Conservation (phyloP, 1,140 invertebrate species). For the Drosophila pachea region DNA sequence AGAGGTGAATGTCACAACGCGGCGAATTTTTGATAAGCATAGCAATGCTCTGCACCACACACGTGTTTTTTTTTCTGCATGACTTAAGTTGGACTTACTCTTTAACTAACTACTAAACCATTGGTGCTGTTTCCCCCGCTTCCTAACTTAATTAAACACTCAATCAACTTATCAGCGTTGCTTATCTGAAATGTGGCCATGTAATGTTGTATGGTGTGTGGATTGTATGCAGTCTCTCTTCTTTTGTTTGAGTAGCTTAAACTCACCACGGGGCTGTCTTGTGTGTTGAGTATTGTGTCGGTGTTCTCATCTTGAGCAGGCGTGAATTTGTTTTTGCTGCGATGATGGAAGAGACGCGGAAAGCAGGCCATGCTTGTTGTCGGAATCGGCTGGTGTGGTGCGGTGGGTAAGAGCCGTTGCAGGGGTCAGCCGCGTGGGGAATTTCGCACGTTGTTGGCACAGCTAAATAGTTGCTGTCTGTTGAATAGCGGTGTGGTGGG, state of each 20-base stretch:
- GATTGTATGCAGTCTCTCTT: slow-evolving; percentile 2
- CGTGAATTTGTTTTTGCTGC: slow-evolving; percentile 73
- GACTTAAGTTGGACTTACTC: slow-evolving; percentile 2
- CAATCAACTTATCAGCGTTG: slow-evolving; percentile 62
- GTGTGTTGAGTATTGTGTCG: slow-evolving; percentile 72
- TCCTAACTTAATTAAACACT: slow-evolving; percentile 72
- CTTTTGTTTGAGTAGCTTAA: slow-evolving; percentile 1
- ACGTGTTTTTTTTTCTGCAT: slow-evolving; percentile 27
- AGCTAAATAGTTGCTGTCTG: slow-evolving; percentile 10
- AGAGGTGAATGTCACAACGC: slow-evolving; percentile 52
- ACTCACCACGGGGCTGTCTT: slow-evolving; percentile 74
- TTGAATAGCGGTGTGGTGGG: background rate
- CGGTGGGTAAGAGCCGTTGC: too few species aligned
- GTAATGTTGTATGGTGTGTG: background rate
- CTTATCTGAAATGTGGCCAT: slow-evolving; percentile 38
- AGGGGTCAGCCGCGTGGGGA: slow-evolving; percentile 22
- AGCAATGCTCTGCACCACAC: slow-evolving; percentile 27
- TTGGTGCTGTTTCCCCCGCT: slow-evolving; percentile 38
- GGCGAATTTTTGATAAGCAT: slow-evolving; percentile 44
- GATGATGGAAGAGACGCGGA: slow-evolving; percentile 69
- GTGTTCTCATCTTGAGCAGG: slow-evolving; percentile 69
- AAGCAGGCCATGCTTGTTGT: slow-evolving; percentile 66
- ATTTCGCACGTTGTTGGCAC: slow-evolving; percentile 17
- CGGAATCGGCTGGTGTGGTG: background rate
- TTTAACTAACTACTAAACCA: slow-evolving; percentile 29